Evolutionary conservation across 2,113 vertebrate genomes (phyloP), one percentile per base, ranked within the genome.

Genomic region (Odocoileus virginianus): DNA sequence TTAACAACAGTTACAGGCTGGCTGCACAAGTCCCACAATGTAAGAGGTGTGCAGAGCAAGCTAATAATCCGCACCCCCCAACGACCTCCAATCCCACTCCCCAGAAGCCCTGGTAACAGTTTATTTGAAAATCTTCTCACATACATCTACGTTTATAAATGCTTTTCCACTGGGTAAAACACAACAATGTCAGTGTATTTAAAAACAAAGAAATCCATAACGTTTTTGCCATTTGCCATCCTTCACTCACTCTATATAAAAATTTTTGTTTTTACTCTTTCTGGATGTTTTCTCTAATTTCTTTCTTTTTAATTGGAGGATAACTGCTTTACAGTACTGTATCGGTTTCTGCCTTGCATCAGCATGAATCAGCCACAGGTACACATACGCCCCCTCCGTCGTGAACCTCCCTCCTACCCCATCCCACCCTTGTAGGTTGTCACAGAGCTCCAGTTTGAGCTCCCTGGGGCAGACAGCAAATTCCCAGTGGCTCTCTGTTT

Each of bases 371-470:
- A 76, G 71, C 40, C 40, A 76, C 71, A 76, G 11, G 40, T 14
- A 1, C 12, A 76, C 71, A 27, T 7, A 2, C 1, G 1, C 43
- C 71, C n/a, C 71, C 71, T 76, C 12, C 5, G 0, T 74, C 67
- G 21, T 40, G 19, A 71, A 9, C n/a, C 64, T 36, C 33, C n/a
- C n/a, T 71, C 64, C n/a, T 8, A 1, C 33, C 0, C 4, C 33
- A 67, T 0, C 1, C 3, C 17, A 16, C 33, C 33, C 16, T 15
- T n/a, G 33, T 8, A 67, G 61, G 33, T 17, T n/a, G 64, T 36
- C 64, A n/a, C 0, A 0, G 11, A 25, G 12, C 71, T 23, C 27
- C 67, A 74, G 36, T 21, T 12, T 40, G 36, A 74, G 71, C 71
- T 40, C 21, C 40, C 21, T 0, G 2, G 19, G 21, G 21, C 11